Evolutionary conservation across 2,113 vertebrate species (phyloP).

Genomic region (Ictalurus punctatus): DNA sequence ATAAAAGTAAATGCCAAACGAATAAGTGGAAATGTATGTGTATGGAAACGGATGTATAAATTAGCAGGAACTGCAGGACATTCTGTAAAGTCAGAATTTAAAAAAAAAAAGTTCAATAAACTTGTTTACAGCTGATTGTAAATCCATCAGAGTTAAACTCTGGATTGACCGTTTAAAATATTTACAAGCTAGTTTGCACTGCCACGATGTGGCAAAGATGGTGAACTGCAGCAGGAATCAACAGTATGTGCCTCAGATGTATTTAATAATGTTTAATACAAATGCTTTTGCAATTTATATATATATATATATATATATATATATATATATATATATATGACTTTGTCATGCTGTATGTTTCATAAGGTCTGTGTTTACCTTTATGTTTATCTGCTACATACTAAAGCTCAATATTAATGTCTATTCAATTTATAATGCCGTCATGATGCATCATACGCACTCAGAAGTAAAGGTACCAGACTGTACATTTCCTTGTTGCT

Average conservation of each 20-base stretch:
- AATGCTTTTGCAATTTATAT: neutral
- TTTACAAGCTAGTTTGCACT: constrained; percentile 23
- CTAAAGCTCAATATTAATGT: too few species aligned
- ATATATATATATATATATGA: neutral
- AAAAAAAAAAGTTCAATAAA: too few species aligned
- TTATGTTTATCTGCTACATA: neutral
- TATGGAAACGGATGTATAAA: neutral
- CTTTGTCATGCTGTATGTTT: neutral
- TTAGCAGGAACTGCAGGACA: neutral
- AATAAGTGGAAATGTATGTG: neutral
- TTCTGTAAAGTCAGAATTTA: neutral
- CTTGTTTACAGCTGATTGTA: neutral
- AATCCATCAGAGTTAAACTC: neutral
- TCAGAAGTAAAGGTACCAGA: neutral
- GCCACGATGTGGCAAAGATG: constrained; percentile 39
- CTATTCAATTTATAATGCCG: neutral
- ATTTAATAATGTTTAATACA: neutral
- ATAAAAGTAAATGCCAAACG: neutral
- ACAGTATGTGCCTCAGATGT: neutral
- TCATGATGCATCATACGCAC: neutral
- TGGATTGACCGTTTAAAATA: neutral
- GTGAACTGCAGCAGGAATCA: constrained; percentile 10
- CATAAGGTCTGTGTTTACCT: neutral
- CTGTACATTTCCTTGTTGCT: neutral
- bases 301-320: too few species aligned